Evolutionary conservation across 2,888 invertebrate genomes (phyloP).

Genomic region (Cheilosia vulpina): DNA sequence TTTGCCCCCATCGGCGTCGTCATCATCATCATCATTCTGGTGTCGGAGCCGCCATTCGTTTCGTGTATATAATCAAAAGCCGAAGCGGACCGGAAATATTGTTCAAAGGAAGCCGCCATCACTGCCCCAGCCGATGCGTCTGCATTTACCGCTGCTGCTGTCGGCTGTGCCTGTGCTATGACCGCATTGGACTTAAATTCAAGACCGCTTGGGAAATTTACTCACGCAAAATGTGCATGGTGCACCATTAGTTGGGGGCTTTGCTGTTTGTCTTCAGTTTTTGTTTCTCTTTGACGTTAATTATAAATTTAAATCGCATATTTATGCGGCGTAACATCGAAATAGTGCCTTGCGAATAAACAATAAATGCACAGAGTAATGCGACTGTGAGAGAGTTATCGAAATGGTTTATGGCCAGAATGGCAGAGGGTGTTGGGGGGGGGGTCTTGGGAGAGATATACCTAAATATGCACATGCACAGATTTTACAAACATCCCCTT

Average conservation of each 20-base stretch:
- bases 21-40: conserved; percentile 49
- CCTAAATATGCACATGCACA: too few relatives aligned
- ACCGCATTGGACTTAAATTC: conserved; percentile 20
- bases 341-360: conserved; percentile 60
- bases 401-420: conserved; percentile 31
- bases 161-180: not conserved
- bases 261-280: conserved; percentile 1
- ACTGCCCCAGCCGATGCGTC: conserved; percentile 42
- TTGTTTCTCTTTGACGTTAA: conserved; percentile 44
- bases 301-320: conserved; percentile 58
- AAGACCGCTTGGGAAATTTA: conserved; percentile 54
- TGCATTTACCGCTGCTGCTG: conserved; percentile 46
- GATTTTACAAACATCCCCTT: not conserved
- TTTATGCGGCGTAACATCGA: conserved; percentile 55
- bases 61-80: conserved; percentile 59
- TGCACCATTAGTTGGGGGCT: conserved; percentile 15
- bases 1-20: conserved; percentile 27
- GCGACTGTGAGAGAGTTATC: not conserved
- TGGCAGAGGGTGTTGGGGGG: not conserved
- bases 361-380: conserved; percentile 27
- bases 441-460: too few relatives aligned
- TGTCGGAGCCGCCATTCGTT: conserved; percentile 33
- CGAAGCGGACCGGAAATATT: conserved; percentile 72
- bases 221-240: conserved; percentile 58
- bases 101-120: conserved; percentile 63